Base-by-base conservation (phyloP, 2,888 invertebrate species). In the Hoplodrina ambigua region DNA sequence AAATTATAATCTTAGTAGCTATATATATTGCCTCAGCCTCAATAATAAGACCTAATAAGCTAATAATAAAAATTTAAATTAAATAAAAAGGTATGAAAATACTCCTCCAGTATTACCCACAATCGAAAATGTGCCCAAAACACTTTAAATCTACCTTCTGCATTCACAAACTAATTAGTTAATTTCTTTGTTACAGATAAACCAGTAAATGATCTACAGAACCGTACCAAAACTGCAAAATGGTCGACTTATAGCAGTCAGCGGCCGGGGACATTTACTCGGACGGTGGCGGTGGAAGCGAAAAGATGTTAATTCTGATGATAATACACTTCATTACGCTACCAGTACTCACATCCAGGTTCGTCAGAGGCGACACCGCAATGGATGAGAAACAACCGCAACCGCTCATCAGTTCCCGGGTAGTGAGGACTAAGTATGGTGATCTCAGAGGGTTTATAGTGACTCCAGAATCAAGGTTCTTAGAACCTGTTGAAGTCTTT, bases 401-500 rank as follows among this genome's bases (percentile, higher is more conserved):
- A 78, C 93, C 94, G n/a, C 94, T 97, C 85, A 96, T 98, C 83
- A 98, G 98, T 87, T 98, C 98, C 85, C 97, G 98, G 88, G 98
- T 98, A 85, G 98, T 98, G 80, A 97, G 98, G 91, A 98, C 98
- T 86, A 98, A 98, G 92, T 98, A 98, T 92, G 98, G 98, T 80
- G 98, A 98, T 90, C 97, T 98, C 81, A 97, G 98, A 89, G 98
- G 98, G 62, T 97, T 98, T 84, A 98, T 98, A 86, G 97, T 98
- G 68, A 97, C 98, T 75, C 97, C 98, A 84, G 98, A 98, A 86
- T 97, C 97, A 33, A 97, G 98, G 81, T 97, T 97, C 89, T 94
- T 98, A 85, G 98, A 98, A 91, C 98, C 98, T 69, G 99, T 99
- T 25, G 99, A 99, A 92, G 98, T 98, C 79, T 99, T 98, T 92